Evolutionary conservation across 2,888 invertebrate genomes (phyloP).

Genomic region (Cephalotes varians): DNA sequence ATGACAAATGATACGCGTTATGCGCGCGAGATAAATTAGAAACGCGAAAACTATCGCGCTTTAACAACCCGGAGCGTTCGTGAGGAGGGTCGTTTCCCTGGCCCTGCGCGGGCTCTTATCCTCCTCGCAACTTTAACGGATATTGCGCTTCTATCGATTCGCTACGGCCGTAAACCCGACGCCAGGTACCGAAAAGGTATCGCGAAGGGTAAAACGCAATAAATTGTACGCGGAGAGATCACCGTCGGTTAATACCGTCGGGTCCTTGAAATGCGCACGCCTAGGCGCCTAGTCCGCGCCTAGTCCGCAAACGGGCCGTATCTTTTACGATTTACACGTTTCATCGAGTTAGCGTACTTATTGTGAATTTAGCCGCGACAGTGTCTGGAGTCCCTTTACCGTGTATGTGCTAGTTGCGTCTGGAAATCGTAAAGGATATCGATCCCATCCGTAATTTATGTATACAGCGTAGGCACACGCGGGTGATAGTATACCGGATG

Average conservation of each 20-base stretch:
- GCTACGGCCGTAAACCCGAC: conserved; percentile 35
- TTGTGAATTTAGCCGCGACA: conserved; percentile 47
- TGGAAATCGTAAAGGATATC: conserved; percentile 68
- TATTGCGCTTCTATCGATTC: conserved; percentile 49
- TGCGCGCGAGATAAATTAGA: conserved; percentile 26
- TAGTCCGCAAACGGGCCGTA: conserved; percentile 16
- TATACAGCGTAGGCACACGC: conserved; percentile 29
- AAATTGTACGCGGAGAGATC: conserved; percentile 43
- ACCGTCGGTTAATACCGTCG: conserved; percentile 27
- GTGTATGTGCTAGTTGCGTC: conserved; percentile 52
- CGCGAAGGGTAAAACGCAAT: conserved; percentile 41
- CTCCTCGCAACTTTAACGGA: conserved; percentile 36
- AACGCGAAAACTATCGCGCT: conserved; percentile 12
- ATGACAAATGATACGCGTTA: not conserved
- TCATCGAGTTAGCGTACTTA: conserved; percentile 51
- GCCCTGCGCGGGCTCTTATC: not conserved
- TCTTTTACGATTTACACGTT: conserved; percentile 64
- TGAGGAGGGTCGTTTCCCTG: not conserved
- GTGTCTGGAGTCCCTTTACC: conserved; percentile 57
- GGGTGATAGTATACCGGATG: conserved; percentile 20
- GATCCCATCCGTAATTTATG: conserved; percentile 70
- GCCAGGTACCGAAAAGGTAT: conserved; percentile 25
- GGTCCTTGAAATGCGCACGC: conserved; percentile 17
- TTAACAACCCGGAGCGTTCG: conserved; percentile 12
- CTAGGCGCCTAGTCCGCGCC: no score